These are phyloP conservation scores for Myotis vivesi DNA, from an alignment of 2,797 vertebrate genomes.

Conservation along the genomic window DNA sequence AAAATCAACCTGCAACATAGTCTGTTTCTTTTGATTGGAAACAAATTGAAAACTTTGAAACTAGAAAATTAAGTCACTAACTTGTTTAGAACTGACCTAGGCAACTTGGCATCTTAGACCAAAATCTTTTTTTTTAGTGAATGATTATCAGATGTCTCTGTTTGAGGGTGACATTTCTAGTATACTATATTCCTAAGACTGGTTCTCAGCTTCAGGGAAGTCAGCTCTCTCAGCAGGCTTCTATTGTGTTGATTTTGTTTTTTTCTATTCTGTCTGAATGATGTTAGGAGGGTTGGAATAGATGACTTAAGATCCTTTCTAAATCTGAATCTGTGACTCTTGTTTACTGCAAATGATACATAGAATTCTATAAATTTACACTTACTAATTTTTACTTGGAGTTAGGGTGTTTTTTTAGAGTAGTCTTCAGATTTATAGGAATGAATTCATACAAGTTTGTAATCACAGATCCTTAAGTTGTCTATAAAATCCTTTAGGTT, in stretches of 20 bases:
- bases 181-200: neutral
- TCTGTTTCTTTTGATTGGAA: slow-evolving; percentile 70
- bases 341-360: slow-evolving; percentile 23
- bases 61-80: slow-evolving; percentile 30
- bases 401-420: neutral
- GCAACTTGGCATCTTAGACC: neutral
- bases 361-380: slow-evolving; percentile 40
- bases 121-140: neutral
- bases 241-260: neutral
- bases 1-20: slow-evolving; percentile 63
- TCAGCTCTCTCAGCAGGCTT: neutral
- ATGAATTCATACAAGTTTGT: slow-evolving; percentile 33
- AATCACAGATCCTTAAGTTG: slow-evolving; percentile 19
- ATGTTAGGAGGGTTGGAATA: neutral
- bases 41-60: slow-evolving; percentile 56
- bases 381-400: slow-evolving; percentile 24
- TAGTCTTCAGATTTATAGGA: slow-evolving; percentile 49
- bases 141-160: neutral
- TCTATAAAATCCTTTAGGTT: neutral
- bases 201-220: neutral
- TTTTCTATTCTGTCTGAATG: neutral
- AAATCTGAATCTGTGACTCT: slow-evolving; percentile 21
- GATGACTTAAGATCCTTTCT: slow-evolving; percentile 32
- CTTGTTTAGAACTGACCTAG: slow-evolving; percentile 26
- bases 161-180: neutral